These are phyloP conservation scores for Sericinus montela DNA, from an alignment of 2,888 invertebrate genomes.

Conservation along the genomic window DNA sequence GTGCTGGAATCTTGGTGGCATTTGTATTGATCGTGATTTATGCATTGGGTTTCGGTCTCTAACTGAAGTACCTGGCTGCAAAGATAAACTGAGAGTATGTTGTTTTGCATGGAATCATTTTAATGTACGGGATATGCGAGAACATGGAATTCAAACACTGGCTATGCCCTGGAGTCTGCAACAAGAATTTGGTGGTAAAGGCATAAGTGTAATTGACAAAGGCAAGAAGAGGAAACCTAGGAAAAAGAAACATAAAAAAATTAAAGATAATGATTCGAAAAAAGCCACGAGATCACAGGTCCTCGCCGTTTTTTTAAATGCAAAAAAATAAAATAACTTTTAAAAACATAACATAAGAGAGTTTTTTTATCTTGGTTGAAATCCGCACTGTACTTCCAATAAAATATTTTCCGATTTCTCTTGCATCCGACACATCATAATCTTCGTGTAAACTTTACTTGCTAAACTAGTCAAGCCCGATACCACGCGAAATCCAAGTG, in stretches of 20 bases:
- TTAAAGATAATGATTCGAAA: neutral
- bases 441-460: too few species aligned
- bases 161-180: conserved; percentile 47
- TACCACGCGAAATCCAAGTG: too few species aligned
- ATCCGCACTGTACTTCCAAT: too few species aligned
- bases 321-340: neutral
- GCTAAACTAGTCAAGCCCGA: too few species aligned
- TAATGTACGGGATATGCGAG: conserved; percentile 41
- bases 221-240: conserved; percentile 20
- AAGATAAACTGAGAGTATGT: conserved; percentile 51
- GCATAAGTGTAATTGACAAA: conserved; percentile 30
- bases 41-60: conserved; percentile 45
- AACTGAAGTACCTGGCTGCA: conserved; percentile 57
- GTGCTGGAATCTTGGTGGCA: conserved; percentile 59
- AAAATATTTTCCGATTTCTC: too few species aligned
- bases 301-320: conserved; percentile 5
- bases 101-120: conserved; percentile 61
- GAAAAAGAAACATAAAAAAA: conserved; percentile 20
- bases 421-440: too few species aligned
- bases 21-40: conserved; percentile 52
- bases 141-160: conserved; percentile 38
- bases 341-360: too few species aligned
- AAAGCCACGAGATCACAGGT: conserved; percentile 11
- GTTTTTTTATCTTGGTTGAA: too few species aligned
- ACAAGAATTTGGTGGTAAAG: conserved; percentile 47